Evolutionary conservation across 2,888 invertebrate species (phyloP).

Genomic region (Caenorhabditis becei): DNA sequence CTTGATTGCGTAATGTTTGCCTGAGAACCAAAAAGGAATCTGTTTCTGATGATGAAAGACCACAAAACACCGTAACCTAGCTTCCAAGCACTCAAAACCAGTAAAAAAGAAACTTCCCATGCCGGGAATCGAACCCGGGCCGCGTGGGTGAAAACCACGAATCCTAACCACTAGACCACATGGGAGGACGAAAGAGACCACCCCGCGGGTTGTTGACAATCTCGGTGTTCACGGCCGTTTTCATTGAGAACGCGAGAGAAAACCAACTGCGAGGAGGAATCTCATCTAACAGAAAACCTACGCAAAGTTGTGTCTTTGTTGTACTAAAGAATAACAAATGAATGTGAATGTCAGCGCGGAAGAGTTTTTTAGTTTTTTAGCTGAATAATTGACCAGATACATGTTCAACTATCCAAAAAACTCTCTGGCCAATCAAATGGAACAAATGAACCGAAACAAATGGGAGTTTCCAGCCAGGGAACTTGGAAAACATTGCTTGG

Average conservation of each 20-base stretch:
- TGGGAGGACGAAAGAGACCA: constrained; percentile 59
- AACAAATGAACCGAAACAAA: constrained; percentile 30
- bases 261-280: not conserved
- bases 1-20: too few relatives aligned
- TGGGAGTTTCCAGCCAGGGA: not conserved
- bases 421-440: not conserved
- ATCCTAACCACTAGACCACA: constrained; percentile 80
- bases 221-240: not conserved
- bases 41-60: too few relatives aligned
- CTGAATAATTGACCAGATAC: constrained; percentile 30
- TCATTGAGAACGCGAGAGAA: not conserved
- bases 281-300: not conserved
- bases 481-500: too few relatives aligned
- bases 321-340: not conserved
- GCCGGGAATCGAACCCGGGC: constrained; percentile 80
- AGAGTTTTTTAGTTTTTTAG: too few relatives aligned
- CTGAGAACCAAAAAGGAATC: too few relatives aligned
- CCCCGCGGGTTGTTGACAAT: not conserved
- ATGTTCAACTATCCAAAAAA: constrained; percentile 17
- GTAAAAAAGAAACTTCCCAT: constrained; percentile 71
- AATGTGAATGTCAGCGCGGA: not conserved
- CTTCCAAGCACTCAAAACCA: not conserved
- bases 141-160: constrained; percentile 80
- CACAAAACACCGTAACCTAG: not conserved
- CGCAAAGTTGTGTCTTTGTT: not conserved